Base-by-base conservation (phyloP, 2,113 vertebrate genomes). In the Callipepla squamata region DNA sequence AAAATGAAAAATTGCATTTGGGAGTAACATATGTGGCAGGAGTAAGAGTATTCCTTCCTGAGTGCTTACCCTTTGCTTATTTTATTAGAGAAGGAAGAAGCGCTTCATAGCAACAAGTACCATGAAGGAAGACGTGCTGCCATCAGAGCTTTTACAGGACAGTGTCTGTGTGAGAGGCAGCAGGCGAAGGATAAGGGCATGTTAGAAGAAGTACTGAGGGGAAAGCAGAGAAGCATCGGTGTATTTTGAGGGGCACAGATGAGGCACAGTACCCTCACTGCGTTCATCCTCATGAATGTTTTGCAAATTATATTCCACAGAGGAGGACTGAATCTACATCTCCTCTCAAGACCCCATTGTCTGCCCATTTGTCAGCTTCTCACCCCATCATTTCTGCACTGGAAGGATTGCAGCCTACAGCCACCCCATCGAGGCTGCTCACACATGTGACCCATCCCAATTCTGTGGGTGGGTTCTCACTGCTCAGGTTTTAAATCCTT, bases 241-340 rank as follows among this genome's bases (percentile, higher is more conserved):
- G 4, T 16, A 6, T 30, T 57, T 7, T 34, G 36, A 90, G 18
- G 21, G 14, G 45, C 30, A n/a, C 12, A 47, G 48, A 44, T 34
- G n/a, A 84, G 22, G 65, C 51, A 58, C 32, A 30, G 55, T 16
- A 67, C 26, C 38, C 15, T 69, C n/a, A 14, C 57, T 42, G 25
- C 13, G 20, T 45, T 50, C 70, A 47, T n/a, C 58, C 74, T 66
- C 58, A 38, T 7, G 19, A 58, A 73, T 82, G 75, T 80, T 65
- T 44, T 9, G 68, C 36, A 79, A 82, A 80, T 11, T 14, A 55
- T 77, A 90, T 93, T 88, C 45, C 3, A 0, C 55, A 59, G 67
- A 77, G 44, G 15, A 62, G 4, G 32, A 76, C 82, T 95, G 91
- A 89, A 92, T 85, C 81, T 69, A 81, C 50, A 40, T 76, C 73